phyloP scores from a whole-genome alignment of 1,140 invertebrate species.

The Tetragnatha versicolor region DNA sequence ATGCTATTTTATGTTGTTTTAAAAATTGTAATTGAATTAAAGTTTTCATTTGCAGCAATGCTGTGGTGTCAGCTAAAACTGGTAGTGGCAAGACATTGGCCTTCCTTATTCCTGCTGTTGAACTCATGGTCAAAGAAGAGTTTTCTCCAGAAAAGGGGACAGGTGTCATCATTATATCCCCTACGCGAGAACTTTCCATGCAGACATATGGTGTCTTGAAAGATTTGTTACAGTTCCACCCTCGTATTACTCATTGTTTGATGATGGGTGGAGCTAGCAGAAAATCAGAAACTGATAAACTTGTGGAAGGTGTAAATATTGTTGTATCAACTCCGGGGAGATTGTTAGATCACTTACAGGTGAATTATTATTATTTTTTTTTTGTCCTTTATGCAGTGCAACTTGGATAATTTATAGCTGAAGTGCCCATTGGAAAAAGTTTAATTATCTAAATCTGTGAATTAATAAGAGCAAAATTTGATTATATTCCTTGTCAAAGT shows the following conservation, averaged over 20 bases:
- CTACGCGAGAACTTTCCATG: slow-evolving; percentile 97
- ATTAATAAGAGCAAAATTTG: background rate
- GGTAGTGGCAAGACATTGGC: slow-evolving; percentile 97
- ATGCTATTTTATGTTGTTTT: too few species aligned
- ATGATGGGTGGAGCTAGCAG: slow-evolving; percentile 96
- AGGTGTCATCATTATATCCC: slow-evolving; percentile 94
- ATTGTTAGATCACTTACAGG: slow-evolving; percentile 93
- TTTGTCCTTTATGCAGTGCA: background rate
- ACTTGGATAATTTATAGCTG: background rate
- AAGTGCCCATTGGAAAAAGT: too few species aligned
- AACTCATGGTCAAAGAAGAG: slow-evolving; percentile 90
- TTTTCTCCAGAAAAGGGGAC: slow-evolving; percentile 97
- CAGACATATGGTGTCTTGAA: slow-evolving; percentile 98
- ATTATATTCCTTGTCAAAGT: too few species aligned
- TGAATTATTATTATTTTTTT: slow-evolving; percentile 45
- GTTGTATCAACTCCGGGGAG: slow-evolving; percentile 98
- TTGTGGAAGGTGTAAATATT: slow-evolving; percentile 94
- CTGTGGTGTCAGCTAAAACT: slow-evolving; percentile 95
- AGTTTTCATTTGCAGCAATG: too few species aligned
- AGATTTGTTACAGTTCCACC: slow-evolving; percentile 81
- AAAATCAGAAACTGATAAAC: slow-evolving; percentile 90
- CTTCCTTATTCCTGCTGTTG: slow-evolving; percentile 94
- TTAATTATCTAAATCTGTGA: background rate
- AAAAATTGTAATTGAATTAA: too few species aligned
- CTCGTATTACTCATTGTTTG: slow-evolving; percentile 71